A percentile compares a stretch with the other conserved stretches of the same genome.
These are phyloP conservation scores for Alauda arvensis DNA, from an alignment of 2,797 vertebrate genomes.

Conservation along the genomic window DNA sequence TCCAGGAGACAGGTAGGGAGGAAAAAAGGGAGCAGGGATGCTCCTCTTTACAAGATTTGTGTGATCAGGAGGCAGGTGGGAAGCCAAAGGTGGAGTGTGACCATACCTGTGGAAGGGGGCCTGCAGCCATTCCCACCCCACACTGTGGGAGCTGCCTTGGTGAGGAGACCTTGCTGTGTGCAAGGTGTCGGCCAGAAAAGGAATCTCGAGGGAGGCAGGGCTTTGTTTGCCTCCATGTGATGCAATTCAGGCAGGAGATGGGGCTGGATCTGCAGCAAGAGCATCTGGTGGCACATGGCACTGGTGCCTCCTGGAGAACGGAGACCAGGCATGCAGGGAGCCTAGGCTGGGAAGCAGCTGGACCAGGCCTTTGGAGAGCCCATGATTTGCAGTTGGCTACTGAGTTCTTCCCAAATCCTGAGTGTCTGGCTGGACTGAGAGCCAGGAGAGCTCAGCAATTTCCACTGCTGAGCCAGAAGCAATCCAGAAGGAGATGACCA, in stretches of 20 bases:
- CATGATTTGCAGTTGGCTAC: not conserved
- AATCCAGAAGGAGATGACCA: not conserved
- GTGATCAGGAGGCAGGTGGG: not conserved
- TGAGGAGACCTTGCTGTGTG: not conserved
- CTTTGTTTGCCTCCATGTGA: not conserved
- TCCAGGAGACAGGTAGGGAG: not conserved
- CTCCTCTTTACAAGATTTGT: not conserved
- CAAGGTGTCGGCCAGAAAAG: not conserved
- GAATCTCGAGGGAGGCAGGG: not conserved
- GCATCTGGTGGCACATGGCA: not conserved
- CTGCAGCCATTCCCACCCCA: not conserved
- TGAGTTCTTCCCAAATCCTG: not conserved
- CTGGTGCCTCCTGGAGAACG: not conserved
- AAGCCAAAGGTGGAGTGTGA: not conserved
- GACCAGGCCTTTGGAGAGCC: not conserved
- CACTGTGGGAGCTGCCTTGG: not conserved
- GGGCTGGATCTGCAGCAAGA: not conserved
- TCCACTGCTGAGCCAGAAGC: not conserved
- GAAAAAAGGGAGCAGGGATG: not conserved
- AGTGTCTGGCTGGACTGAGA: not conserved
- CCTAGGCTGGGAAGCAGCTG: not conserved
- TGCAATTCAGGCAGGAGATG: not conserved
- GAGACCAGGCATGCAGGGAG: fast-evolving
- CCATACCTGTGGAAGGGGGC: not conserved
- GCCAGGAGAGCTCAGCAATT: not conserved